Percentiles rank a stretch among this genome's conserved stretches.
phyloP scores from a whole-genome alignment of 2,797 vertebrate species.

The Cryptoblepharus egeriae region DNA sequence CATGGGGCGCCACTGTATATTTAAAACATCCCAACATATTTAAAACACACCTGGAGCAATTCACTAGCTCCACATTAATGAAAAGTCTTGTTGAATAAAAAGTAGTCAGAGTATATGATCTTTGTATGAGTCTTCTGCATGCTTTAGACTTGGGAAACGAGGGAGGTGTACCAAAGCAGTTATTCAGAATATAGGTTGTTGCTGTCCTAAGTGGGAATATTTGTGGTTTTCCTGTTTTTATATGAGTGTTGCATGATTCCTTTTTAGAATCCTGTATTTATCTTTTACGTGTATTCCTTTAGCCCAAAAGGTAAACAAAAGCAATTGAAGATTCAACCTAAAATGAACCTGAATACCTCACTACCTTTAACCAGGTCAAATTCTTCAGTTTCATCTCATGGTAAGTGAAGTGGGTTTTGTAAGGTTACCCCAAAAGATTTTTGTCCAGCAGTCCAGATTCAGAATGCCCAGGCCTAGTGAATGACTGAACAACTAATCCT shows the following conservation, averaged over 20 bases:
- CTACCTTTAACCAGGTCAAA: constrained; percentile 82
- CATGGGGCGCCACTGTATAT: too few species aligned
- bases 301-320: constrained; percentile 93
- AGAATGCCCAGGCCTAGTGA: neutral
- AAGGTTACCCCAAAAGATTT: neutral
- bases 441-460: neutral
- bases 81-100: too few species aligned
- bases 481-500: too few species aligned
- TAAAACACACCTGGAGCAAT: too few species aligned
- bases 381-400: constrained; percentile 85
- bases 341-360: constrained; percentile 84
- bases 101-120: neutral
- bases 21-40: too few species aligned
- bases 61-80: too few species aligned
- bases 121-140: neutral
- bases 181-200: neutral
- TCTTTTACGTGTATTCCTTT: constrained; percentile 53
- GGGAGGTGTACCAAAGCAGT: neutral
- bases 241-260: neutral
- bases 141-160: neutral
- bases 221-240: neutral
- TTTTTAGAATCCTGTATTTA: constrained; percentile 19
- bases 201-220: neutral
- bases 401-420: constrained; percentile 72
- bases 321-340: constrained; percentile 84